Percentiles rank a stretch among this genome's conserved stretches.
These are phyloP conservation scores for Clupea harengus DNA, from an alignment of 2,113 vertebrate species.

Conservation along the genomic window DNA sequence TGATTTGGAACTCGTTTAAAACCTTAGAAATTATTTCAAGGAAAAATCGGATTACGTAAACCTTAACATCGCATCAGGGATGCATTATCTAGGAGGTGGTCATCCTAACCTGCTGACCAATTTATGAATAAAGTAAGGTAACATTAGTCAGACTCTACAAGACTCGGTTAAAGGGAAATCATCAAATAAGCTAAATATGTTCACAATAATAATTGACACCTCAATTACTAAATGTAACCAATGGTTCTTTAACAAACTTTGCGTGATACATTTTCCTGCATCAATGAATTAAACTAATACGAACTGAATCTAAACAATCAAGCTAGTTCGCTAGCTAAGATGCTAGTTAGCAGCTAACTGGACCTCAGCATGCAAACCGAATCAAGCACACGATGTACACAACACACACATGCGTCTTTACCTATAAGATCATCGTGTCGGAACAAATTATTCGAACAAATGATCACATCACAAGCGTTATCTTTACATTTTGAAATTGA, in stretches of 20 bases:
- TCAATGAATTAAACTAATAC: not conserved
- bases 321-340: not conserved
- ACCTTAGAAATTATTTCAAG: not conserved
- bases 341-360: constrained; percentile 15
- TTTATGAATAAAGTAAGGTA: not conserved
- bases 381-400: constrained; percentile 10
- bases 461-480: not conserved
- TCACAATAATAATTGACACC: not conserved
- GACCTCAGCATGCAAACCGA: not conserved
- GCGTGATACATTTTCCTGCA: not conserved
- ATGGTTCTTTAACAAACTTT: not conserved
- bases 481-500: not conserved
- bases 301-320: not conserved
- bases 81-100: not conserved
- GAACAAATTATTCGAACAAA: not conserved
- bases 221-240: not conserved
- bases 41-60: not conserved
- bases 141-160: not conserved
- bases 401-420: not conserved
- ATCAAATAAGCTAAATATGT: too few relatives aligned
- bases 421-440: not conserved
- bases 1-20: not conserved
- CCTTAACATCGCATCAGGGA: not conserved
- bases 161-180: not conserved
- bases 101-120: not conserved